These are phyloP conservation scores for Neelides sp. DNA, from an alignment of 1,140 invertebrate species.

Conservation along the genomic window DNA sequence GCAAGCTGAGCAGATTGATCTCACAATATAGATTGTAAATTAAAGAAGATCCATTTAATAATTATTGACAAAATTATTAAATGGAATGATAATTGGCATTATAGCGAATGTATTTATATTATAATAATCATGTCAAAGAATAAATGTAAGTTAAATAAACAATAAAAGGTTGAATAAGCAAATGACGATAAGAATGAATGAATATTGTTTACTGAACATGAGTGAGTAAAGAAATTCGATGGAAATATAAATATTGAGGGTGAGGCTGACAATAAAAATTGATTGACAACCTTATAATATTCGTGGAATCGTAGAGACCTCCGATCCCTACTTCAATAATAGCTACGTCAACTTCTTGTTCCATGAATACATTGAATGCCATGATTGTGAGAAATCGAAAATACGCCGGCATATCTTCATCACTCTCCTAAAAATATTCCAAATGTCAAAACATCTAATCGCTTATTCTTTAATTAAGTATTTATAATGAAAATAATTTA, in stretches of 20 bases:
- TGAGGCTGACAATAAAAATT: too few relatives aligned
- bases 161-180: too few relatives aligned
- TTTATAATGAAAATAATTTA: slow-evolving; percentile 5
- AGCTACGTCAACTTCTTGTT: slow-evolving; percentile 73
- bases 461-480: not conserved
- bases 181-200: too few relatives aligned
- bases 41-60: not conserved
- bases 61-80: not conserved
- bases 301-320: slow-evolving; percentile 86
- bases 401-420: slow-evolving; percentile 75
- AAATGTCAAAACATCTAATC: slow-evolving; percentile 4
- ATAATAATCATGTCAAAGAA: too few relatives aligned
- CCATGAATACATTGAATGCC: slow-evolving; percentile 75
- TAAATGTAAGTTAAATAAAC: too few relatives aligned
- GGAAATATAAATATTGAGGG: too few relatives aligned
- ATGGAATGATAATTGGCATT: not conserved
- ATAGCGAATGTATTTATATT: too few relatives aligned
- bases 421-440: slow-evolving; percentile 39
- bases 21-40: not conserved
- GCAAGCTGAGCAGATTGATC: not conserved
- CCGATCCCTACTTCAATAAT: slow-evolving; percentile 97
- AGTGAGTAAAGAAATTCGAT: too few relatives aligned
- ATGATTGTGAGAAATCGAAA: slow-evolving; percentile 89
- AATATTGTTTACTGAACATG: too few relatives aligned
- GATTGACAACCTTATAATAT: slow-evolving; percentile 64